Evolutionary conservation across 2,888 invertebrate species (phyloP).

Genomic region (Coenonympha glycerion): DNA sequence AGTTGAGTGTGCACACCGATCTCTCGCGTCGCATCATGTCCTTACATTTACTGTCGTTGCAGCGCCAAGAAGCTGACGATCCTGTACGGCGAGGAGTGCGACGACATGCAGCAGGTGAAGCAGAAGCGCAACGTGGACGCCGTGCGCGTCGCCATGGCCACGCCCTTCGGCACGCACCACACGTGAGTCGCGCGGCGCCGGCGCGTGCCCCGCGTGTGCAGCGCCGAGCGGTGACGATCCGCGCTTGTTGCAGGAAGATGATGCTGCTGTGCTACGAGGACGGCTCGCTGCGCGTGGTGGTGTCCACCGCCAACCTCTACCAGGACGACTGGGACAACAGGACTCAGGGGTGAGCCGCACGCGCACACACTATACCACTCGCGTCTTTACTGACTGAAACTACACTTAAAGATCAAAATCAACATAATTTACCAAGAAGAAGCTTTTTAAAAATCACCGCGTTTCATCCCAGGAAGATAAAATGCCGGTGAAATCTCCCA

Average conservation of each 20-base stretch:
- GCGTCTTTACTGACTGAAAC: too few species aligned
- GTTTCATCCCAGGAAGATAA: too few species aligned
- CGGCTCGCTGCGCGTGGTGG: constrained; percentile 86
- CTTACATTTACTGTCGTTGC: too few species aligned
- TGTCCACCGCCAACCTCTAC: constrained; percentile 95
- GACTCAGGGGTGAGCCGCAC: constrained; percentile 85
- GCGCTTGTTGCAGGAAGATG: constrained; percentile 81
- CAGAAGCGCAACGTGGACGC: constrained; percentile 80
- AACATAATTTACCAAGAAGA: too few species aligned
- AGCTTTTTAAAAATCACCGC: too few species aligned
- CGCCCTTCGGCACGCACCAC: constrained; percentile 90
- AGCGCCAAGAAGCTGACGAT: constrained; percentile 83
- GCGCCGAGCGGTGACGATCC: neutral
- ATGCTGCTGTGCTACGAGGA: constrained; percentile 90
- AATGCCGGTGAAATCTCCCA: too few species aligned
- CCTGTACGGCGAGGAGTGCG: constrained; percentile 84
- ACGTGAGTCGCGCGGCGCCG: constrained; percentile 75
- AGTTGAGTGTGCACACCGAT: too few species aligned
- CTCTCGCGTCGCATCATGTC: too few species aligned
- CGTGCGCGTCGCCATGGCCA: constrained; percentile 81
- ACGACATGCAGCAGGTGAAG: constrained; percentile 74
- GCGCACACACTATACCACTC: neutral
- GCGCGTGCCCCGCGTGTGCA: neutral
- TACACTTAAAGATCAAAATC: too few species aligned
- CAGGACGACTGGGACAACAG: constrained; percentile 95